Base-by-base conservation (phyloP, 2,113 vertebrate species). In the Atlantisia rogersi region DNA sequence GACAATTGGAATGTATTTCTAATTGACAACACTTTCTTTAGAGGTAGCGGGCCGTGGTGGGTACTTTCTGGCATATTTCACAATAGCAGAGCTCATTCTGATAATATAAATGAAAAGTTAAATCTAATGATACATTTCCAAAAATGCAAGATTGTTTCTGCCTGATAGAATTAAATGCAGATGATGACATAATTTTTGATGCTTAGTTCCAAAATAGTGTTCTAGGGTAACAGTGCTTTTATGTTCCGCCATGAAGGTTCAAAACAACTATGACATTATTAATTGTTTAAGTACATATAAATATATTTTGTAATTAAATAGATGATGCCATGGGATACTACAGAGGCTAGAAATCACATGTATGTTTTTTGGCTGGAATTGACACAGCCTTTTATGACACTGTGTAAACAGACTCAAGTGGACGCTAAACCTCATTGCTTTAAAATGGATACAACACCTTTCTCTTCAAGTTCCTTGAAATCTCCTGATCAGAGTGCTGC, bases 1-100 rank as follows among this genome's bases (percentile, higher is more conserved):
- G 95, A 97, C 93, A 97, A 53, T 94, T 97, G 59, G 84, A 96
- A 94, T 96, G 56, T 94, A 83, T 95, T 92, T 97, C 94, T 96
- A 89, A 97, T 95, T 96, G 83, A 63, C 88, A 86, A 15, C 42
- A 65, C 52, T 96, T 97, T 94, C 64, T 96, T n/a, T 93, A 42
- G 79, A 87, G 73, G 56, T 92, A 87, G 77, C 74, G 87, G 28
- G 26, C 86, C 97, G 69, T 94, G 88, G 71, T 92, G 78, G 82
- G 59, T 96, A 59, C 50, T 78, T 40, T 85, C 68, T 93, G 82
- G 44, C n/a, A 31, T 93, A 86, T 97, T 97, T 97, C 83, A 94
- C 86, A 95, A 76, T 83, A 92, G 75, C 90, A 88, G 65, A 67
- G 55, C 82, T 94, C 60, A 63, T 97, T 92, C 64, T 78, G 60